Evolutionary conservation across 2,113 vertebrate genomes (phyloP), one percentile per base, ranked within the genome.

Genomic region (Lepisosteus osseus): DNA sequence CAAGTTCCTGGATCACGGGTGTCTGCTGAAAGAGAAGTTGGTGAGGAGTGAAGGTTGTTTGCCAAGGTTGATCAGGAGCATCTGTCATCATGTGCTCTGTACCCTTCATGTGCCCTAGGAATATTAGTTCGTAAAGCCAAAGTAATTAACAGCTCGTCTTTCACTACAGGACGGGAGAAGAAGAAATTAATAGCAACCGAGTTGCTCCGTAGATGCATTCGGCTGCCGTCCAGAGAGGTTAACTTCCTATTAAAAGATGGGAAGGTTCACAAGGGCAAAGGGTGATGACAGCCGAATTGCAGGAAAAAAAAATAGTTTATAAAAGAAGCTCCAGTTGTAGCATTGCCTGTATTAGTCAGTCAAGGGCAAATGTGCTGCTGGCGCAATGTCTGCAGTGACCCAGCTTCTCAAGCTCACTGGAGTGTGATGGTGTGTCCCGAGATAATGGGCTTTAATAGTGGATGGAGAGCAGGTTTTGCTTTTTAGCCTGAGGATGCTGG

Each of bases 181-280:
- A 68, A 70, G 72, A 67, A 71, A 79, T 74, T 87, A 54, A 76
- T 70, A 61, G 79, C 87, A 86, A 88, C 77, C 84, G 83, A 77
- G 83, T 79, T 79, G 85, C 83, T 78, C 84, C 78, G 61, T 76
- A 80, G 84, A 86, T 84, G 74, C 76, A 68, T 70, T 84, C 73
- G 82, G 70, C 69, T 78, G 5, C 72, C 55, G 77, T 68, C 7
- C 2, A 47, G 74, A 68, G 3, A 40, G 68, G 62, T 77, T 67
- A 70, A 73, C 57, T 72, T 79, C 47, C 45, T 68, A 17, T 57
- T 55, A n/a, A 69, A 51, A 51, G 61, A 12, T 29, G 65, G 61
- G 55, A 64, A 55, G 64, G 67, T 47, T 62, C 69, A 62, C 56
- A 70, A 62, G 43, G 56, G 45, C n/a, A 7, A 57, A n/a, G 69